Evolutionary conservation across 2,888 invertebrate species (phyloP), one percentile per base, ranked within the genome.

Genomic region (Deroplatys truncata): DNA sequence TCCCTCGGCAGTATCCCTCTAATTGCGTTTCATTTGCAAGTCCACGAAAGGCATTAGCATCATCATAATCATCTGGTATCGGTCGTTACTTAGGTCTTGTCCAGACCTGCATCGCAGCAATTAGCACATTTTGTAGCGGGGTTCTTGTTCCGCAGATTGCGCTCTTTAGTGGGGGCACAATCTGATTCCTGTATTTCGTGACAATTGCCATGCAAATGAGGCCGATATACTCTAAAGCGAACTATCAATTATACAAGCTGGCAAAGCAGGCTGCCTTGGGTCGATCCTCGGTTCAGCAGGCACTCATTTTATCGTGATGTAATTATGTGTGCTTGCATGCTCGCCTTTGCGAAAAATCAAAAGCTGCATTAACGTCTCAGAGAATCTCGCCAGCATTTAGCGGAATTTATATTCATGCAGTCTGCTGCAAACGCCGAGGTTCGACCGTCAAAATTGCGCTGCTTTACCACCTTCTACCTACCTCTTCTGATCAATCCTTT

Each of bases 1-100:
- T 25, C 25, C 56, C 56, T 25, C 56, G 25, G 56, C 25, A 72
- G 56, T 72, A 72, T 72, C 25, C 56, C 56, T 72, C 56, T 72
- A 72, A 72, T 72, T 72, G 56, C 25, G 82, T 87, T 87, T 87
- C 87, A 87, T 87, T 87, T 87, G 87, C 87, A 87, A 87, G 87
- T 87, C 87, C 87, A 31, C 29, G 56, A 72, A 72, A 72, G 56
- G 56, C 56, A 72, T 72, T 72, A 72, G 56, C 56, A 72, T 72
- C 56, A 72, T 72, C 56, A 72, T 72, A 72, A 72, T 72, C 56
- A 72, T 72, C 56, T 72, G 56, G 56, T 72, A 72, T 72, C 56
- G 56, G 56, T 72, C 56, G 56, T 72, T 72, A 72, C 56, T 72
- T 72, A 72, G 56, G 56, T 72, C 56, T 72, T 72, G 56, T 72